Evolutionary conservation across 2,888 invertebrate genomes (phyloP), one percentile per base, ranked within the genome.

Genomic region (Spialia ferax): DNA sequence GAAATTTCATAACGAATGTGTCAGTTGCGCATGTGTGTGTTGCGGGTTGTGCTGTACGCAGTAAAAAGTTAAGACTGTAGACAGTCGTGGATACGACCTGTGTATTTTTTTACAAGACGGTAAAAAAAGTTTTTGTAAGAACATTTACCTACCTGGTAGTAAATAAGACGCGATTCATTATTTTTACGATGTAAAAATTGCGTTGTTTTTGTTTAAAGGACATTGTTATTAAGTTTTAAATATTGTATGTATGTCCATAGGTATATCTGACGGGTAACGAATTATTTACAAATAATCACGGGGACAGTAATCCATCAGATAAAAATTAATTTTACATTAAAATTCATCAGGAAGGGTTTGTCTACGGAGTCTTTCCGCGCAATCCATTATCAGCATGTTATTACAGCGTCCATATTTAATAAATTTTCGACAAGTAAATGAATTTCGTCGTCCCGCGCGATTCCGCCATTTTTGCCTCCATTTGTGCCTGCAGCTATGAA

Each of bases 361-460:
- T 55, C 20, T 32, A 15, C 6, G 22, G 52, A 32, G 10, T 35
- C 18, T 20, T 56, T 56, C 56, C 50, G n/a, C 52, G 22, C 52
- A 35, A 62, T 52, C 50, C 52, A 63, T 63, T 54, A 63, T 54
- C 52, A 38, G 38, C 38, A 63, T 42, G 63, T 63, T 63, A 63
- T 63, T 54, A 42, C 63, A 54, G 54, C 61, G 23, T 59, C 35
- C 59, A 50, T 59, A 59, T 65, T 65, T 59, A 59, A 59, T 59
- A 65, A 63, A 65, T 60, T 59, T 59, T 50, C 59, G 59, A n/a
- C 42, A 59, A 60, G 65, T 66, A 52, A 65, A 66, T 66, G 65
- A 60, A 66, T 60, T 59, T 60, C 59, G 52, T 60, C 54, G 8
- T 45, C 7, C 15, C 45, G 60, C 42, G 42, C 54, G 29, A 42